phyloP scores from a whole-genome alignment of 1,140 invertebrate genomes.

The Pentalonia nigronervosa region DNA sequence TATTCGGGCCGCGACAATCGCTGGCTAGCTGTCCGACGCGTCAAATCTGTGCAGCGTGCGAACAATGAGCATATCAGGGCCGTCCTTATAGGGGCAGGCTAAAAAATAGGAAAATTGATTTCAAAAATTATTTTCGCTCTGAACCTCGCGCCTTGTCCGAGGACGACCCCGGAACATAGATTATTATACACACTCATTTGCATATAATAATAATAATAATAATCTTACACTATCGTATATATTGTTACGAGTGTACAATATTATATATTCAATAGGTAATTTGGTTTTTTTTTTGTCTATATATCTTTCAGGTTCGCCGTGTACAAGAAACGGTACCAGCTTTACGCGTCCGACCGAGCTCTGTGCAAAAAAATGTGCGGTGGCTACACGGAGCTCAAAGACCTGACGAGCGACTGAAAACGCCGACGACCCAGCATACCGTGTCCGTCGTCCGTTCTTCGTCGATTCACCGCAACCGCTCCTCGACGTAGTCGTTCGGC shows the following conservation, averaged over 20 bases:
- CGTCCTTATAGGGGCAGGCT: too few relatives aligned
- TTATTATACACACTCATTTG: too few relatives aligned
- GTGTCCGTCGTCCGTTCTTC: neutral
- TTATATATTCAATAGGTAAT: neutral
- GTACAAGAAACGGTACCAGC: slow-evolving; percentile 59
- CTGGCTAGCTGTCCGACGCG: too few relatives aligned
- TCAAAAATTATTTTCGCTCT: too few relatives aligned
- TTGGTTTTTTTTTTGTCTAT: neutral
- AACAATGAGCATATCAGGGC: too few relatives aligned
- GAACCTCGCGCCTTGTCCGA: too few relatives aligned
- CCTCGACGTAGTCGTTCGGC: neutral
- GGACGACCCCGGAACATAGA: too few relatives aligned
- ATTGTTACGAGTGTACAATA: neutral
- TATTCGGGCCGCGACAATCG: too few relatives aligned
- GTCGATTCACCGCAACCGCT: neutral
- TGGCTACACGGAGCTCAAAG: slow-evolving; percentile 60
- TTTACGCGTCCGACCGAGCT: slow-evolving; percentile 35
- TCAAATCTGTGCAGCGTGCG: neutral
- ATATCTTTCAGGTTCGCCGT: slow-evolving; percentile 59
- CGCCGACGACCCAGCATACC: neutral
- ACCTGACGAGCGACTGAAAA: slow-evolving; percentile 59
- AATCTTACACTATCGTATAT: too few relatives aligned
- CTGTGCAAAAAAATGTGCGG: slow-evolving; percentile 60
- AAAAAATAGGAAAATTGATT: too few relatives aligned
- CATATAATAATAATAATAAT: too few relatives aligned